Evolutionary conservation across 2,113 vertebrate species (phyloP).

Genomic region (Labeo catla): DNA sequence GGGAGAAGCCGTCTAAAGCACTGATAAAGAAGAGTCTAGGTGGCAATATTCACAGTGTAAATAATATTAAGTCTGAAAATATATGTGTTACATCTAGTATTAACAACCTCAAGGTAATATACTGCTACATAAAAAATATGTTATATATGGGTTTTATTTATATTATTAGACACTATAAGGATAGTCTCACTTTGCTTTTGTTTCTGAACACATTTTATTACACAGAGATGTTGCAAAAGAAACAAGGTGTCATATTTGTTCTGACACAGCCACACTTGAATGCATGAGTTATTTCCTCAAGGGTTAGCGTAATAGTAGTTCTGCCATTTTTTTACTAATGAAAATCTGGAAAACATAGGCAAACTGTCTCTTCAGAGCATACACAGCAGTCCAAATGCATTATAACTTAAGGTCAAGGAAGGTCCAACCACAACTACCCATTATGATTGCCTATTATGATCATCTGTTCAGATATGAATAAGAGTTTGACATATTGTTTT

Average conservation of each 20-base stretch:
- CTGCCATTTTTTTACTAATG: not conserved
- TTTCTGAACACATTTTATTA: not conserved
- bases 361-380: not conserved
- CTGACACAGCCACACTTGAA: not conserved
- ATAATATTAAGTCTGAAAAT: not conserved
- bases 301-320: not conserved
- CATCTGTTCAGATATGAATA: not conserved
- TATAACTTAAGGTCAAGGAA: constrained; percentile 5
- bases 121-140: too few species aligned
- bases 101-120: not conserved
- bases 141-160: too few species aligned
- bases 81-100: not conserved
- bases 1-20: not conserved
- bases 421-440: not conserved
- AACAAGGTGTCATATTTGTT: constrained; percentile 7
- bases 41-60: not conserved
- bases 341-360: not conserved
- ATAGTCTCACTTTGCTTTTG: not conserved
- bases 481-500: not conserved
- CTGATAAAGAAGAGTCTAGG: not conserved
- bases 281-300: constrained; percentile 17
- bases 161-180: not conserved
- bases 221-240: not conserved
- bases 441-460: not conserved
- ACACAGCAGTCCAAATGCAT: not conserved